Base-by-base conservation (phyloP, 2,888 invertebrate species). In the Macropis europaea region DNA sequence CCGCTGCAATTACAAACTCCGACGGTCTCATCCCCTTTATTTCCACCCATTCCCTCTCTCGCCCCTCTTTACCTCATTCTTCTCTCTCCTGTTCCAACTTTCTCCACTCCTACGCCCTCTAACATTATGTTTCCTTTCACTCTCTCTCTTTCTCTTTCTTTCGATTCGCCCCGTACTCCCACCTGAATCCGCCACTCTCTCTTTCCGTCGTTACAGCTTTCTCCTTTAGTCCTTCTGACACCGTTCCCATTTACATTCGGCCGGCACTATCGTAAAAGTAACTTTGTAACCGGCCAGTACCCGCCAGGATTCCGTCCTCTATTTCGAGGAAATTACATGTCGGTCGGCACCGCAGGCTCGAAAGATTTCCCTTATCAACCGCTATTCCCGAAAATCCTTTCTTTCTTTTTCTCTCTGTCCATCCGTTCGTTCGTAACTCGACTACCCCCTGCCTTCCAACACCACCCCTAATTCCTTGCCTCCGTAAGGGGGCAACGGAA, bases 1-100 rank as follows among this genome's bases (percentile, higher is more conserved):
- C 86, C 82, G 80, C 82, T 82, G 88, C 87, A 88, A 88, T 88
- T 88, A 88, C 86, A 87, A 87, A 87, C 85, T 86, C 83, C 76
- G 82, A 82, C 82, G 81, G 84, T 80, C 77, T 79, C 81, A 79
- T 77, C 77, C 77, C 77, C 80, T 74, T 81, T 77, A 75, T 74
- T 71, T 68, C 67, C 69, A 63, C 63, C 76, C 59, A 62, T 73
- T 48, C 68, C 56, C 36, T 43, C 32, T 56, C 43, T 45, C 38
- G 19, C 24, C 22, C 19, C 40, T 24, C 32, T 7, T 24, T n/a
- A n/a, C n/a, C n/a, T n/a, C n/a, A n/a, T n/a, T n/a, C n/a, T n/a
- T 2, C 24, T 6, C 13, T 9, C 63, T 38, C 11, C 1, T 17
- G 9, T 30, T 19, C 45, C 28, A 38, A 34, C 61, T 24, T 28